Evolutionary conservation across 2,797 vertebrate species (phyloP).

Genomic region (Cottoperca gobio): DNA sequence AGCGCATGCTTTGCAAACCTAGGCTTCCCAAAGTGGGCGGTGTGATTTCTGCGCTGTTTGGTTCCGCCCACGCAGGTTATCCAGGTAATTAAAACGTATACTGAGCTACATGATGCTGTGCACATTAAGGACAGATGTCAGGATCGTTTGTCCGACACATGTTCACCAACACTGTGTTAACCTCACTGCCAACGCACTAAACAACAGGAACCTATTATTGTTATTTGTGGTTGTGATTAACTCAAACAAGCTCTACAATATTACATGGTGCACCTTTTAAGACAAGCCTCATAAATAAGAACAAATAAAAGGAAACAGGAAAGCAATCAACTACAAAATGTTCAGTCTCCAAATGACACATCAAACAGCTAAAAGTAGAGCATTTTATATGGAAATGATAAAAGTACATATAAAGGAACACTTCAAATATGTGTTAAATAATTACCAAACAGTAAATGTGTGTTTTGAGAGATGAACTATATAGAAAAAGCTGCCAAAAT

Average conservation of each 20-base stretch:
- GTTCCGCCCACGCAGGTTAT: slow-evolving; percentile 19
- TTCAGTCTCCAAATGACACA: no score
- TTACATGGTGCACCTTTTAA: no score
- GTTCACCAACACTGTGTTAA: background rate
- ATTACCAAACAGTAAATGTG: no score
- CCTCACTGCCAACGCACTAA: background rate
- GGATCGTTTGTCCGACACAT: background rate
- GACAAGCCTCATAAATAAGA: no score
- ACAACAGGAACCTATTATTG: background rate
- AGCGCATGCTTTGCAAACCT: background rate
- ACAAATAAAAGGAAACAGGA: no score
- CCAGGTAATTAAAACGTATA: background rate
- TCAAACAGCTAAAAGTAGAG: no score
- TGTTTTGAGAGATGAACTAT: background rate
- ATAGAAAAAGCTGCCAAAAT: background rate
- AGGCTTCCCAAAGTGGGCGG: slow-evolving; percentile 41
- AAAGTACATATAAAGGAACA: no score
- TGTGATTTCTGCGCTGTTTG: background rate
- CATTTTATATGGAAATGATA: no score
- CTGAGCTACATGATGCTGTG: background rate
- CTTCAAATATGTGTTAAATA: no score
- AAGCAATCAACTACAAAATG: no score
- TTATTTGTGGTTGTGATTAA: background rate
- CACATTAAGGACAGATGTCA: background rate
- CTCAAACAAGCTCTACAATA: background rate